These are phyloP conservation scores for Thripadectes ignobilis DNA, from an alignment of 2,797 vertebrate species.

Conservation along the genomic window DNA sequence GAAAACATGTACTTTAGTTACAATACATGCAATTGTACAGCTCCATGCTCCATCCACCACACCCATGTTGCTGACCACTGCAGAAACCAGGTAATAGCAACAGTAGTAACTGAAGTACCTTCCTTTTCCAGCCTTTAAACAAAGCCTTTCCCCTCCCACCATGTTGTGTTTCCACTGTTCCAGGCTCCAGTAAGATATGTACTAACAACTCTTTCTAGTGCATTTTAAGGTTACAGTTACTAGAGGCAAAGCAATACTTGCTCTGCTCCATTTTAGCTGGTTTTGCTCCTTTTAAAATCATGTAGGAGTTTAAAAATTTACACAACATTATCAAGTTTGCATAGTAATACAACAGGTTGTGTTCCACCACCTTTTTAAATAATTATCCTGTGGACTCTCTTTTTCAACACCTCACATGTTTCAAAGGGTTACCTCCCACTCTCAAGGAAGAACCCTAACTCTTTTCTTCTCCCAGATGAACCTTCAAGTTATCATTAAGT, in stretches of 20 bases:
- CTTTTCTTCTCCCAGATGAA: background rate
- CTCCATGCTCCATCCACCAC: background rate
- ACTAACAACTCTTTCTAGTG: background rate
- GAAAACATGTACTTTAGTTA: slow-evolving; percentile 11
- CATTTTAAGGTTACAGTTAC: background rate
- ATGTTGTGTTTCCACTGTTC: background rate
- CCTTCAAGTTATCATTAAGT: slow-evolving; percentile 39
- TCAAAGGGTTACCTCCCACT: background rate
- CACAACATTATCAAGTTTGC: background rate
- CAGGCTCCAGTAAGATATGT: background rate
- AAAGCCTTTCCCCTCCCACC: background rate
- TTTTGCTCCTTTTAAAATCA: background rate
- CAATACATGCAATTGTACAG: background rate
- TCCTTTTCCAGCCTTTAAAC: background rate
- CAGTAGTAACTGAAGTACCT: background rate
- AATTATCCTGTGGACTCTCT: background rate
- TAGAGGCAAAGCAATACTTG: background rate
- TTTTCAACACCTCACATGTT: background rate
- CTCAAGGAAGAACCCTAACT: slow-evolving; percentile 48
- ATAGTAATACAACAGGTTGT: background rate
- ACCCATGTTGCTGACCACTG: background rate
- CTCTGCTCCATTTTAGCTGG: background rate
- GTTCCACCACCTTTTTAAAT: background rate
- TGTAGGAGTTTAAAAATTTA: background rate
- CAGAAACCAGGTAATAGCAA: background rate